Evolutionary conservation across 2,113 vertebrate genomes (phyloP).

Genomic region (Dissostichus mawsoni): DNA sequence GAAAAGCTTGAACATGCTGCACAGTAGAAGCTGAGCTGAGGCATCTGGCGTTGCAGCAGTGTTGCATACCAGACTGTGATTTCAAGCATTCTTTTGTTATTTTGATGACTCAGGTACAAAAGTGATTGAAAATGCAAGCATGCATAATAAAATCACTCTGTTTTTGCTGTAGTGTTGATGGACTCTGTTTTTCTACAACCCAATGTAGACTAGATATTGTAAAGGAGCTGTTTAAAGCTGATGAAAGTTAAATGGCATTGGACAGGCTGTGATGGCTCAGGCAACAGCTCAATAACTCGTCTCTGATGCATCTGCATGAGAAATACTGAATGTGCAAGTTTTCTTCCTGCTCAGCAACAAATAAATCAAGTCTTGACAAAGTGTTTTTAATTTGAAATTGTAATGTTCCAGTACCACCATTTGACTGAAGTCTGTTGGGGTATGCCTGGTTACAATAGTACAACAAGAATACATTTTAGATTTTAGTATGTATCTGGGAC

Average conservation of each 20-base stretch:
- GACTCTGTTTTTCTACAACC: background rate
- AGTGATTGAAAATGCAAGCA: background rate
- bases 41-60: slow-evolving; percentile 1
- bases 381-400: background rate
- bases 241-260: background rate
- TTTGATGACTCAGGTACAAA: slow-evolving; percentile 7
- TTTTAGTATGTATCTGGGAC: slow-evolving; percentile 6
- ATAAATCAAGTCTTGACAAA: background rate
- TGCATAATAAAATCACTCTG: background rate
- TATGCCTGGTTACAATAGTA: slow-evolving; percentile 1
- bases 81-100: background rate
- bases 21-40: background rate
- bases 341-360: background rate
- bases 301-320: background rate
- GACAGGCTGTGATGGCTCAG: slow-evolving; percentile 5
- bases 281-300: slow-evolving; percentile 24
- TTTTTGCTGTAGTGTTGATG: background rate
- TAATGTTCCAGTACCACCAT: background rate
- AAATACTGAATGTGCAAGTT: background rate
- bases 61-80: slow-evolving; percentile 2
- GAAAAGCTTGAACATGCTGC: slow-evolving; percentile 13
- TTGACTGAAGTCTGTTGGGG: background rate
- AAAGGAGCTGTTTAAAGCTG: background rate
- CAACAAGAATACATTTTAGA: background rate
- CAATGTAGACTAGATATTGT: background rate